These are phyloP conservation scores for Nemurella pictetii DNA, from an alignment of 2,888 invertebrate species.

Conservation along the genomic window DNA sequence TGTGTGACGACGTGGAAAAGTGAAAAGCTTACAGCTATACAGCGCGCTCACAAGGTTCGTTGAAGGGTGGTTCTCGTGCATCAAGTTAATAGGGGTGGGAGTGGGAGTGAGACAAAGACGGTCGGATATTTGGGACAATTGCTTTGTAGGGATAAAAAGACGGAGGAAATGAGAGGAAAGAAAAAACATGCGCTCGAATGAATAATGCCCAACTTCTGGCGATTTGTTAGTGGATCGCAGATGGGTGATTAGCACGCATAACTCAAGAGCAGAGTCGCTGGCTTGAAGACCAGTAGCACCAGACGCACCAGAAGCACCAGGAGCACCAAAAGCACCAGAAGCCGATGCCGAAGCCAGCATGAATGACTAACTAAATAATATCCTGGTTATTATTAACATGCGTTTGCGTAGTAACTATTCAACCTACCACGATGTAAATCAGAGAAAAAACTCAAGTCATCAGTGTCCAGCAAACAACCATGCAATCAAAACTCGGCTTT, in stretches of 20 bases:
- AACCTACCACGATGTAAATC: neutral
- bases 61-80: neutral
- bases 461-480: neutral
- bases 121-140: slow-evolving; percentile 33
- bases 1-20: neutral
- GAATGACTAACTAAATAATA: neutral
- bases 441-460: neutral
- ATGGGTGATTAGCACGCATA: slow-evolving; percentile 29
- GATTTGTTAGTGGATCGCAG: slow-evolving; percentile 23
- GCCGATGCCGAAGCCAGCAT: neutral
- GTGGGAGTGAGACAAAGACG: slow-evolving; percentile 1
- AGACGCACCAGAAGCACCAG: too few relatives aligned
- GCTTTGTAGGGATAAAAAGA: slow-evolving; percentile 20
- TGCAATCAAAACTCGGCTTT: neutral
- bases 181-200: slow-evolving; percentile 12
- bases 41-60: neutral
- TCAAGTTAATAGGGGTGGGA: neutral
- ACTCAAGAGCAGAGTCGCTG: neutral
- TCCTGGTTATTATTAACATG: neutral
- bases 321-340: too few relatives aligned
- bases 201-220: slow-evolving; percentile 29
- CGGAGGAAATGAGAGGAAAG: slow-evolving; percentile 14
- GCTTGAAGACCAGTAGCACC: neutral
- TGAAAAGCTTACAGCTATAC: neutral
- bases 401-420: neutral